Conservation (phyloP, 2,113 vertebrate genomes). For the Cyphomyrus discorhynchus region DNA sequence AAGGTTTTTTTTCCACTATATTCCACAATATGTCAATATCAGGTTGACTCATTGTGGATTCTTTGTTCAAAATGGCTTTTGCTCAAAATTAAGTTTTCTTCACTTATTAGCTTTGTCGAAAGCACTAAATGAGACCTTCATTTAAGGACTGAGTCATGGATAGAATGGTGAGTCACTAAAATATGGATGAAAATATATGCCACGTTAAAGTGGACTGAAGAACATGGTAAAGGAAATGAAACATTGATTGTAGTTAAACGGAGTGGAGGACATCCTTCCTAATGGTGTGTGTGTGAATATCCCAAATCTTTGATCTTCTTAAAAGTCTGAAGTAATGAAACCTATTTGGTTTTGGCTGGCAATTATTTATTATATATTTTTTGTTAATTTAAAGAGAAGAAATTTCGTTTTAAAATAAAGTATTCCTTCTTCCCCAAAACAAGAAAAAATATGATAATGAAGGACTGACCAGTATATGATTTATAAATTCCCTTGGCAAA, state of each 20-base stretch:
- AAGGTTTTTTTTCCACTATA: not conserved
- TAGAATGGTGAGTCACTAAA: not conserved
- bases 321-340: not conserved
- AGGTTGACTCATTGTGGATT: not conserved
- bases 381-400: not conserved
- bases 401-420: not conserved
- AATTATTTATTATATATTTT: not conserved
- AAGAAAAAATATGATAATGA: not conserved
- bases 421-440: not conserved
- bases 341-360: not conserved
- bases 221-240: not conserved
- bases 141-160: not conserved
- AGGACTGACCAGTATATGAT: not conserved
- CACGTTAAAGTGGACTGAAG: not conserved
- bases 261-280: not conserved
- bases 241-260: not conserved
- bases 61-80: slow-evolving; percentile 11
- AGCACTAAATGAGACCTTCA: not conserved
- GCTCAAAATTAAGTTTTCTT: not conserved
- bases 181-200: not conserved
- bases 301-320: not conserved
- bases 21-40: slow-evolving; percentile 2
- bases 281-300: not conserved
- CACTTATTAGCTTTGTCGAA: not conserved
- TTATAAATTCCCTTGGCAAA: not conserved